A percentile compares a stretch with the other conserved stretches of the same genome.
phyloP scores from a whole-genome alignment of 1,140 invertebrate genomes.

The Sitophilus oryzae region DNA sequence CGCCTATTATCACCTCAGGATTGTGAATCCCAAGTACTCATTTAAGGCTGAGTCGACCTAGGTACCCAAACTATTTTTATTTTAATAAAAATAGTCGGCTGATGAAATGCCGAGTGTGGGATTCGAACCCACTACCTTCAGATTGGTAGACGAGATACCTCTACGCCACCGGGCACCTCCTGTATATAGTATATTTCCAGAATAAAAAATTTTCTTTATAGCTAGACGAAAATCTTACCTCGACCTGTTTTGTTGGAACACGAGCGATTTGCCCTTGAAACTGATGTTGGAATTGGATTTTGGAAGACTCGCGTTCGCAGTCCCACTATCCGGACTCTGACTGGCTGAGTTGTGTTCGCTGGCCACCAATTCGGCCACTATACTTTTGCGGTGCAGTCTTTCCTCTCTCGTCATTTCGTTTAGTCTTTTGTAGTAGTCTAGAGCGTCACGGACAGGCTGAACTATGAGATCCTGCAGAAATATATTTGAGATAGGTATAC shows the following conservation, averaged over 20 bases:
- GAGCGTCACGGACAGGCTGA: conserved; percentile 52
- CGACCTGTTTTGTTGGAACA: conserved; percentile 40
- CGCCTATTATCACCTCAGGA: too few species aligned
- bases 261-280: conserved; percentile 46
- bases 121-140: too few species aligned
- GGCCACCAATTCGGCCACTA: conserved; percentile 44
- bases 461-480: conserved; percentile 48
- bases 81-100: too few species aligned
- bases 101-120: too few species aligned
- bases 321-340: conserved; percentile 37
- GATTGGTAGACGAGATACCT: too few species aligned
- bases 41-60: too few species aligned
- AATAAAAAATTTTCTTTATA: neutral
- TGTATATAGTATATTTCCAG: too few species aligned
- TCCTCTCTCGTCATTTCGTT: conserved; percentile 62
- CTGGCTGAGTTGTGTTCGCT: conserved; percentile 38
- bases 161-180: too few species aligned
- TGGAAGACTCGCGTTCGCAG: conserved; percentile 33
- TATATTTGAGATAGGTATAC: too few species aligned
- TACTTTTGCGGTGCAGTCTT: conserved; percentile 55
- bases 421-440: conserved; percentile 55
- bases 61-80: too few species aligned
- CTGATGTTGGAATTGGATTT: conserved; percentile 53
- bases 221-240: conserved; percentile 29
- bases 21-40: too few species aligned